These are phyloP conservation scores for Psilanteris sp. DNA, from an alignment of 1,140 invertebrate genomes.

Conservation along the genomic window DNA sequence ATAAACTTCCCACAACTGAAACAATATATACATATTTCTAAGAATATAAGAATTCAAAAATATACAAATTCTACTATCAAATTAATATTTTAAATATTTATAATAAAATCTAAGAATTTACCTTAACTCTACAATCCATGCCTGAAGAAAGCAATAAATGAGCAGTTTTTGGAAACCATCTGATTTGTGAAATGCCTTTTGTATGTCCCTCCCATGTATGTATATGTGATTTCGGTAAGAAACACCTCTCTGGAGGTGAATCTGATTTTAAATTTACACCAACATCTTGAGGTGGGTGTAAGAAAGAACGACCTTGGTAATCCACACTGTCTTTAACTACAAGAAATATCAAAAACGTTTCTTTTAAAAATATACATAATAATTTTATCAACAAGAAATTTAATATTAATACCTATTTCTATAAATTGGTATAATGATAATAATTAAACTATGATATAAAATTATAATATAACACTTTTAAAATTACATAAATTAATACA, in stretches of 20 bases:
- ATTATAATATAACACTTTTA: too few relatives aligned
- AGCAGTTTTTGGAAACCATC: constrained; percentile 96
- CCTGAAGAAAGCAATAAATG: constrained; percentile 97
- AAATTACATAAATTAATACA: too few relatives aligned
- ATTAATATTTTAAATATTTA: too few relatives aligned
- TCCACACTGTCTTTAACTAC: constrained; percentile 95
- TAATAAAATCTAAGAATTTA: too few relatives aligned
- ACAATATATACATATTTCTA: too few relatives aligned
- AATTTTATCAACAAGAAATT: too few relatives aligned
- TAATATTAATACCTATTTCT: too few relatives aligned
- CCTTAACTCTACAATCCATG: constrained; percentile 98
- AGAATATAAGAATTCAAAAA: too few relatives aligned
- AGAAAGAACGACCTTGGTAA: constrained; percentile 97
- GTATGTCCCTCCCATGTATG: constrained; percentile 98
- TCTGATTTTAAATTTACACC: constrained; percentile 97
- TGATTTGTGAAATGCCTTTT: constrained; percentile 97
- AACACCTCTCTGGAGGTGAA: constrained; percentile 95
- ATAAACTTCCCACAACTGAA: constrained; percentile 99
- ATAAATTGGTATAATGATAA: too few relatives aligned
- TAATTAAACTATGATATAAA: too few relatives aligned
- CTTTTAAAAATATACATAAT: not conserved
- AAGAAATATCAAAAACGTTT: constrained; percentile 61
- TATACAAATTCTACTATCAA: constrained; percentile 39
- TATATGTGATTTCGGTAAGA: constrained; percentile 97
- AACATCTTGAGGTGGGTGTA: constrained; percentile 96